phyloP scores from a whole-genome alignment of 2,113 vertebrate species.

The Amphiprion ocellaris region DNA sequence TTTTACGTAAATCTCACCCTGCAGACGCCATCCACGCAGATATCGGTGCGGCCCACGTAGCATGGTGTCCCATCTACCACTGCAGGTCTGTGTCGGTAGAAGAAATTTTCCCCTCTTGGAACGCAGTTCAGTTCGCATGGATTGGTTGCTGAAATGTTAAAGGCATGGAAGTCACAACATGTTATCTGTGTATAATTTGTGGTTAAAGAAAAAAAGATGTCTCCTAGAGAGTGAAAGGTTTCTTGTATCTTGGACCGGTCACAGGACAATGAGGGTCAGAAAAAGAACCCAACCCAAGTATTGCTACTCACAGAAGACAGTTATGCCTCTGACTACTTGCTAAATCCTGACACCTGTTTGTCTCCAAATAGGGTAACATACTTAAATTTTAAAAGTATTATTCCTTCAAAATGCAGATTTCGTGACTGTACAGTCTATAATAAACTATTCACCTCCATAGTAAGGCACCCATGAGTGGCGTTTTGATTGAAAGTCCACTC shows the following conservation, averaged over 20 bases:
- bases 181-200: neutral
- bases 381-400: no score
- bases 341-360: no score
- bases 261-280: no score
- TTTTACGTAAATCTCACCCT: conserved; percentile 79
- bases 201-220: no score
- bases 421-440: neutral
- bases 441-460: conserved; percentile 86
- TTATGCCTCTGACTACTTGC: no score
- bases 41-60: conserved; percentile 87
- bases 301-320: no score
- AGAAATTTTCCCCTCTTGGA: conserved; percentile 92
- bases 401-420: neutral
- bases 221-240: no score
- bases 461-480: conserved; percentile 91
- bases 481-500: conserved; percentile 87
- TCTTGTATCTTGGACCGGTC: no score
- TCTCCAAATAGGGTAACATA: no score
- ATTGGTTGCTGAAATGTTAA: conserved; percentile 77
- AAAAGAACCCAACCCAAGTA: neutral
- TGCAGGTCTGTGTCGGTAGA: conserved; percentile 87
- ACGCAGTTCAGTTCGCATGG: conserved; percentile 95
- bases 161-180: neutral
- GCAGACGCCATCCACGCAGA: conserved; percentile 93
- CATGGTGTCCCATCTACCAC: conserved; percentile 93